A percentile compares a stretch with the other conserved stretches of the same genome.
phyloP scores from a whole-genome alignment of 2,888 invertebrate genomes.

The Cyclophora albipunctata region DNA sequence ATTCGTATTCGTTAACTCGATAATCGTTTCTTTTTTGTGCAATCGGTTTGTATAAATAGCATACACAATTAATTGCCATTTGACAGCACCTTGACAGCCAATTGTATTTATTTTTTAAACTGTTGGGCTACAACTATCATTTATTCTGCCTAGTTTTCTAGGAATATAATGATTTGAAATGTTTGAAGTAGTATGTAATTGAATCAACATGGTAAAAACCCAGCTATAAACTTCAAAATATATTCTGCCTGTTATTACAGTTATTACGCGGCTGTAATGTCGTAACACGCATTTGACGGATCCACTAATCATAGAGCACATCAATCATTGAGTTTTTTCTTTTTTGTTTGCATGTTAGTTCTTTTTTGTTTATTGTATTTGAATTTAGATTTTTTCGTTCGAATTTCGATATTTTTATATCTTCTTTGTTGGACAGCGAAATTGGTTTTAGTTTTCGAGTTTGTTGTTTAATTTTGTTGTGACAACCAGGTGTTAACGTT shows the following conservation, averaged over 20 bases:
- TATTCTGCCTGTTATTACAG: too few species aligned
- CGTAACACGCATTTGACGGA: constrained; percentile 4
- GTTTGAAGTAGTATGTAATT: too few species aligned
- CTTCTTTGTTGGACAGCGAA: background rate
- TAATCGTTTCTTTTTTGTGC: background rate
- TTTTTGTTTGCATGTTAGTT: constrained; percentile 9
- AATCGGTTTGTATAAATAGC: background rate
- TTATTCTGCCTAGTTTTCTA: too few species aligned
- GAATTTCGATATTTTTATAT: constrained; percentile 15
- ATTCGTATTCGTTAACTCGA: too few species aligned
- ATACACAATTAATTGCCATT: background rate
- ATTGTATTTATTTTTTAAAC: too few species aligned
- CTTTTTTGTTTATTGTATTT: constrained; percentile 8
- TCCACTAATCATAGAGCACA: constrained; percentile 7
- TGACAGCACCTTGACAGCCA: too few species aligned
- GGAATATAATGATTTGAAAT: too few species aligned
- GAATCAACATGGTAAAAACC: too few species aligned
- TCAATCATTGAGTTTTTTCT: constrained; percentile 16
- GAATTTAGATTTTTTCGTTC: constrained; percentile 7
- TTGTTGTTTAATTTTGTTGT: constrained; percentile 4
- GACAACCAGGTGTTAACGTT: constrained; percentile 49
- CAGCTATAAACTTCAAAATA: too few species aligned
- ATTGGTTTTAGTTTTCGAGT: too few species aligned
- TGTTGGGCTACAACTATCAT: too few species aligned
- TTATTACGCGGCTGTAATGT: too few species aligned